Percentiles rank a stretch among this genome's conserved stretches.
Conservation (phyloP, 2,113 vertebrate species). For the Tachycineta bicolor region DNA sequence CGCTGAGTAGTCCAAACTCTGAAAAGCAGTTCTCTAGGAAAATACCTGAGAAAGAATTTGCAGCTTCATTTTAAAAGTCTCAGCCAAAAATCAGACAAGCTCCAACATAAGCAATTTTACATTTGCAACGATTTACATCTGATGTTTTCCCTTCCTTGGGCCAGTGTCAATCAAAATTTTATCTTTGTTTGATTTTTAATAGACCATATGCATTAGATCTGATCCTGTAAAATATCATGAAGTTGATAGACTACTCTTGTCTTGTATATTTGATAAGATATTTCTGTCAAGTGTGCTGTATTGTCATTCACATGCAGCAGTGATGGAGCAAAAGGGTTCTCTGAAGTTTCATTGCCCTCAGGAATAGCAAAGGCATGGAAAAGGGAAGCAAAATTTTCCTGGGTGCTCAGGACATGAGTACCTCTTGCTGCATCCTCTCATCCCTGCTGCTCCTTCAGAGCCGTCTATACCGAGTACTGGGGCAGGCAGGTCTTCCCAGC, state of each 20-base stretch:
- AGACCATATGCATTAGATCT: neutral
- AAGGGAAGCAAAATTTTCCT: neutral
- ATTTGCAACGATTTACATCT: neutral
- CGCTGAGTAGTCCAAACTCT: neutral
- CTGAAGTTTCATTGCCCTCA: neutral
- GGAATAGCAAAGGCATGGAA: neutral
- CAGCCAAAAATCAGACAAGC: neutral
- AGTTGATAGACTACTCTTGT: neutral
- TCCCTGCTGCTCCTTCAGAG: neutral
- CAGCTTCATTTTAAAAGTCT: neutral
- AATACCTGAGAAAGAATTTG: neutral
- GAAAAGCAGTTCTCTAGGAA: neutral
- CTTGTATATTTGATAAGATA: neutral
- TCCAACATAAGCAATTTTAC: neutral
- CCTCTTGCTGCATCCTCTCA: neutral
- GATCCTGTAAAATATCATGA: neutral
- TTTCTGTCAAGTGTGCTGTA: neutral
- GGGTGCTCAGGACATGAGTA: neutral
- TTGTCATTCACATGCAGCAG: neutral
- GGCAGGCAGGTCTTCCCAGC: neutral
- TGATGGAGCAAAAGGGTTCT: neutral
- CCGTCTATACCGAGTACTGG: fast-evolving
- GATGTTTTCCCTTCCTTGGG: neutral
- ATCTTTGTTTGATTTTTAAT: neutral
- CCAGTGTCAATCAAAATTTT: neutral